Evolutionary conservation across 1,140 invertebrate species (phyloP).

Genomic region (Plectus sambesii): DNA sequence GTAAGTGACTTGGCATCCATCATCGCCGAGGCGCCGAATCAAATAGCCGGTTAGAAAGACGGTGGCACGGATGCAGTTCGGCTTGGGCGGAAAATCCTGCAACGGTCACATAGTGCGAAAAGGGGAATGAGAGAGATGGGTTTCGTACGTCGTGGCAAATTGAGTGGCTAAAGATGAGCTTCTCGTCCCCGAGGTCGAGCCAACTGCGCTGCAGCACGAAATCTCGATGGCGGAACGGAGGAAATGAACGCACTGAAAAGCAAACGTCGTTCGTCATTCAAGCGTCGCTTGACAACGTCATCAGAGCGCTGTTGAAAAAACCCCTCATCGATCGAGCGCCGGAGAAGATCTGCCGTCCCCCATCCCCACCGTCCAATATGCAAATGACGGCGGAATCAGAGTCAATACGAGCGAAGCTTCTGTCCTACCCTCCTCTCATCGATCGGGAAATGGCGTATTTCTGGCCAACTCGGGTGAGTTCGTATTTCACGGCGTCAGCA

Average conservation of each 20-base stretch:
- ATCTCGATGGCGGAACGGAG: slow-evolving; percentile 74
- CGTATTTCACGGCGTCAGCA: too few relatives aligned
- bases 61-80: slow-evolving; percentile 64
- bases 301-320: not conserved
- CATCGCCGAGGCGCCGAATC: slow-evolving; percentile 49
- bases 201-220: slow-evolving; percentile 79
- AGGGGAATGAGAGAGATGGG: slow-evolving; percentile 7
- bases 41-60: slow-evolving; percentile 60
- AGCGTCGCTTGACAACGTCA: too few relatives aligned
- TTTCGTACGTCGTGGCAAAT: slow-evolving; percentile 65
- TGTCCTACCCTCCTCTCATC: too few relatives aligned
- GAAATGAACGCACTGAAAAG: slow-evolving; percentile 65
- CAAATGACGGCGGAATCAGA: too few relatives aligned
- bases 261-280: too few relatives aligned
- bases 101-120: slow-evolving; percentile 19
- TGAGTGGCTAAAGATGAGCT: slow-evolving; percentile 77
- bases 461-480: too few relatives aligned
- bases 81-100: slow-evolving; percentile 62
- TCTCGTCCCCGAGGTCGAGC: slow-evolving; percentile 69
- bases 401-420: too few relatives aligned
- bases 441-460: too few relatives aligned
- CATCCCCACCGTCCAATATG: too few relatives aligned
- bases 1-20: slow-evolving; percentile 66
- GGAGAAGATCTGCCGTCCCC: too few relatives aligned
- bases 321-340: too few relatives aligned